phyloP scores from a whole-genome alignment of 2,797 vertebrate genomes.

The Scarus forsteni region DNA sequence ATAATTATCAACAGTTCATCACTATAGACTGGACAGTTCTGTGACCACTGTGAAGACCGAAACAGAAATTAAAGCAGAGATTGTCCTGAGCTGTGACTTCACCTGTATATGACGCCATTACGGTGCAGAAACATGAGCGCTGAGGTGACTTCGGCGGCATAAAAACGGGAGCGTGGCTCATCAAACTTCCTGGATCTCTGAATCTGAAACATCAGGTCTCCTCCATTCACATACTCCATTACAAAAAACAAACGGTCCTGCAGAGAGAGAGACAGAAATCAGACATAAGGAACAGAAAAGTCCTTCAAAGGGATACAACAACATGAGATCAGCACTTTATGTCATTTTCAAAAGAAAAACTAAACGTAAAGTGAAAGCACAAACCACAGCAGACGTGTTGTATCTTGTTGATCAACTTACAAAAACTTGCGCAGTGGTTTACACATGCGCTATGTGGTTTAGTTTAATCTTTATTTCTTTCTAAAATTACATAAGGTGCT shows the following conservation, averaged over 20 bases:
- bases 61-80: not conserved
- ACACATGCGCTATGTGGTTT: too few species aligned
- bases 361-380: too few species aligned
- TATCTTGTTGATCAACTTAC: too few species aligned
- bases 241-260: constrained; percentile 99
- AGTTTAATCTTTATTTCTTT: too few species aligned
- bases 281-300: not conserved
- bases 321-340: not conserved
- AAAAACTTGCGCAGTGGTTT: too few species aligned
- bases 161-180: constrained; percentile 96
- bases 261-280: constrained; percentile 34
- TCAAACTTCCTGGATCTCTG: constrained; percentile 98
- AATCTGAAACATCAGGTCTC: constrained; percentile 99
- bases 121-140: constrained; percentile 99
- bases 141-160: constrained; percentile 98
- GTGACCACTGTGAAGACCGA: not conserved
- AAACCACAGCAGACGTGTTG: too few species aligned
- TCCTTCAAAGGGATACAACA: not conserved
- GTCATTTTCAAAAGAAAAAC: too few species aligned
- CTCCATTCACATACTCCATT: constrained; percentile 99
- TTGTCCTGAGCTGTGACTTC: constrained; percentile 16
- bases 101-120: constrained; percentile 99
- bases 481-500: too few species aligned
- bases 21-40: too few species aligned
- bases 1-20: too few species aligned